These are phyloP conservation scores for Montipora foliosa DNA, from an alignment of 64 coral and sea anemone genomes.

Conservation along the genomic window DNA sequence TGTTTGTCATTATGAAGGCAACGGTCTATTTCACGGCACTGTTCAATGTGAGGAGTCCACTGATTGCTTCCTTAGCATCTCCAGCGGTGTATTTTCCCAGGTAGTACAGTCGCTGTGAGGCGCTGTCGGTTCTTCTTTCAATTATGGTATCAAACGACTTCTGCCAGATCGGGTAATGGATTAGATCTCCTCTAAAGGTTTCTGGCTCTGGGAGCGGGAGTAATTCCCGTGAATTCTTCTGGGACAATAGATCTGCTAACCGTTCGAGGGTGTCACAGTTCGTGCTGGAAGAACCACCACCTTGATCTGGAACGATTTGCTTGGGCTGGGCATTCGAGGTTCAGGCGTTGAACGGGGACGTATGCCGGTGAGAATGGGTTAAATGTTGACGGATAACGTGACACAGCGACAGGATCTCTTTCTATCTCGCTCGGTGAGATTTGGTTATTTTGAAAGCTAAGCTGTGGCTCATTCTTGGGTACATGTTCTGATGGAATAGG, in stretches of 20 bases:
- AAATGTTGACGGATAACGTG: background rate
- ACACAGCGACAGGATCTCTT: background rate
- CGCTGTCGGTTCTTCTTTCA: constrained; percentile 13
- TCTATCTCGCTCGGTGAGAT: background rate
- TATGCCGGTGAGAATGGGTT: background rate
- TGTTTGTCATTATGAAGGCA: constrained; percentile 6
- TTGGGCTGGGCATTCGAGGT: background rate
- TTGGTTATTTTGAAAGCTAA: background rate
- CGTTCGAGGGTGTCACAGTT: background rate
- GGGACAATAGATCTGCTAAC: constrained; percentile 38
- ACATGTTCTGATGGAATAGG: background rate
- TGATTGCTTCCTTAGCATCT: constrained; percentile 69
- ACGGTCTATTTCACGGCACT: constrained; percentile 46
- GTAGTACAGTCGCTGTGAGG: constrained; percentile 50
- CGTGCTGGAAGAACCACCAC: background rate
- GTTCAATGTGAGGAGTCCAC: constrained; percentile 18
- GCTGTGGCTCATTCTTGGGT: background rate
- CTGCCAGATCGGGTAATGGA: constrained; percentile 58
- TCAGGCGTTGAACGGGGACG: background rate
- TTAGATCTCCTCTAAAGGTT: constrained; percentile 42
- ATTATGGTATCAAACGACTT: constrained; percentile 54
- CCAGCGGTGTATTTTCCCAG: constrained; percentile 50
- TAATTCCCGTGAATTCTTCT: constrained; percentile 3
- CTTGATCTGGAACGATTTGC: background rate
- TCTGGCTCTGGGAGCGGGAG: constrained; percentile 52